Evolutionary conservation across 2,797 vertebrate species (phyloP), one percentile per base, ranked within the genome.

Genomic region (Acanthurus leucopareius): DNA sequence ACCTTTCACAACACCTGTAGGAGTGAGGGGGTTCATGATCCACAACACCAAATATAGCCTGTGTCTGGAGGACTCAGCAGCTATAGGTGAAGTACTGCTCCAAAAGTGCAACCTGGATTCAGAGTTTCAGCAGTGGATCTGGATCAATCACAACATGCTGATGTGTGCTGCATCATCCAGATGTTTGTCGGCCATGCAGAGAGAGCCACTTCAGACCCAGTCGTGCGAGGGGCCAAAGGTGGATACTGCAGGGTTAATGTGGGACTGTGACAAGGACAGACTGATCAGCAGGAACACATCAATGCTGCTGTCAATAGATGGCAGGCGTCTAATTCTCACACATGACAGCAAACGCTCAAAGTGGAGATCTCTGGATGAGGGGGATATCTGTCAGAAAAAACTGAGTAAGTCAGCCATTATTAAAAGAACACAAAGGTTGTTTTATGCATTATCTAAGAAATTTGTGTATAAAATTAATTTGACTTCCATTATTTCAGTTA

Each of bases 41-140:
- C 78, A 94, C 83, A 93, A 91, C 82, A 78, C 63, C 3, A 57
- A 84, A 1, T 62, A 63, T 38, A 90, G 87, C 80, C 82, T 93
- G 74, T 96, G 95, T 77, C 77, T 96, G 62, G 89, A 95, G 75
- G 93, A 94, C 59, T 79, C 89, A 0, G 35, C 25, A 6, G 53
- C 20, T 2, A 51, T 79, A 17, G 58, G 63, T 13, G 63, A 72
- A 9, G 90, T 95, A 35, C 58, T 86, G 38, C 57, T 95, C 70
- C 82, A 66, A 25, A 69, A 7, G 45, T 96, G 95, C 67, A 78
- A 76, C 79, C 67, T 93, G 70, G 86, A 93, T 73, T 93, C 91
- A 0, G 75, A 73, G 5, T 79, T 81, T 25, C 95, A 96, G 83
- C 92, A 95, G 86, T 96, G 95, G 95, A 14, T 75, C 13, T 96